Evolutionary conservation across 2,113 vertebrate species (phyloP), one percentile per base, ranked within the genome.

Genomic region (Megalops atlanticus): DNA sequence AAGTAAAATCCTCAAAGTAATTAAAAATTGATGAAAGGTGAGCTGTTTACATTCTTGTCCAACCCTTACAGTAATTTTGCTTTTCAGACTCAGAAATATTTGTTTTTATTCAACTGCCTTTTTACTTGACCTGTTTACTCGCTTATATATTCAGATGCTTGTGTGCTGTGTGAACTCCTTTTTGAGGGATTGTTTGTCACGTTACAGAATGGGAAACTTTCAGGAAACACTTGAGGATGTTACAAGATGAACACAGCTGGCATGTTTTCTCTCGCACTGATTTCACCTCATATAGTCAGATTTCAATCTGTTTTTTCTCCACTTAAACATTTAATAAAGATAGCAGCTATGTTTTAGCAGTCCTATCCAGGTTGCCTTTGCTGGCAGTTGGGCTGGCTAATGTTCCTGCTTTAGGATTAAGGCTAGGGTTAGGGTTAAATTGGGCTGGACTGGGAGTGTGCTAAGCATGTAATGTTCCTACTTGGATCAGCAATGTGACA

Each of bases 181-280:
- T 18, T 24, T 74, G 72, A 8, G 7, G 36, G 72, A 14, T 33
- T 40, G 71, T 31, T 35, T 18, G 21, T 18, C 35, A 14, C 3
- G 27, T 72, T 16, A 36, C 4, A 14, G 35, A 4, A 36, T 36
- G 11, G 5, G 70, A 38, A 14, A 4, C 45, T 49, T 36, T 36
- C 70, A 72, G 10, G 41, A 75, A 75, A 75, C 41, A 43, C 5
- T n/a, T n/a, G n/a, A n/a, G n/a, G n/a, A n/a, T n/a, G n/a, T n/a
- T n/a, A n/a, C n/a, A n/a, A n/a, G n/a, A n/a, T n/a, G n/a, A n/a
- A n/a, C n/a, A n/a, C n/a, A n/a, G n/a, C n/a, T 79, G 14, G 69
- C 43, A 18, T 41, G 69, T 31, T 68, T 68, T 70, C 10, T 78
- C n/a, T 70, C 16, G 31, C 41, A 12, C 16, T 0, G 45, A 47